Base-by-base conservation (phyloP, 1,140 invertebrate genomes). In the Drosophila pachea region DNA sequence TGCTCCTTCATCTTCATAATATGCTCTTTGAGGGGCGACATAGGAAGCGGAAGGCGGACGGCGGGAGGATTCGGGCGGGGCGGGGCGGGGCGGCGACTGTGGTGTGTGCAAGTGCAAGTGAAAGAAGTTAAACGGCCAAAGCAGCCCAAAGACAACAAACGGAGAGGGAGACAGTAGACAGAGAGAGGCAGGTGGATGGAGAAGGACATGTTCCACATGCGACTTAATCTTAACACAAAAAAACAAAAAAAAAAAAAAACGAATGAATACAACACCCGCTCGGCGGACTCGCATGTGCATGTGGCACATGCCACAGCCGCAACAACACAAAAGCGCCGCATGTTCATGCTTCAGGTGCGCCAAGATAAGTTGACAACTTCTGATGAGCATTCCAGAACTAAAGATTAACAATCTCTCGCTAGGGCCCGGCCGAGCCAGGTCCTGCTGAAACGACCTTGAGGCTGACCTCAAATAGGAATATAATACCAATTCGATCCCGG, bases 81-180 rank as follows among this genome's bases (percentile, higher is more conserved):
- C 33, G 52, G 45, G 65, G 45, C 43, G 11, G 4, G 3, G 12
- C 5, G 31, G 33, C 7, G 12, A 11, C n/a, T 5, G 32, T 12
- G 55, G 4, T 45, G 12, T 16, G 14, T 32, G 73, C 70, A 79
- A 79, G 73, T 81, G 76, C 77, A 76, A 81, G 73, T 73, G 69
- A 70, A 66, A 73, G 69, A 83, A 82, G 78, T 82, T 82, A 82
- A 82, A 67, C 78, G 78, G 74, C 74, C 71, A 77, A 65, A 54
- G 49, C 36, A 43, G 53, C 64, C 56, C 33, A 52, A 77, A 81
- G 78, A 81, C 52, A 54, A 54, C 52, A 29, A 7, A 29, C 52
- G n/a, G 38, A 40, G 7, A 40, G 38, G 1, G 38, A 40, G 38
- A n/a, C 4, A 42, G 38, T n/a, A n/a, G n/a, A n/a, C n/a, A n/a